These are phyloP conservation scores for Sesamia nonagrioides DNA, from an alignment of 1,140 invertebrate genomes.

Conservation along the genomic window DNA sequence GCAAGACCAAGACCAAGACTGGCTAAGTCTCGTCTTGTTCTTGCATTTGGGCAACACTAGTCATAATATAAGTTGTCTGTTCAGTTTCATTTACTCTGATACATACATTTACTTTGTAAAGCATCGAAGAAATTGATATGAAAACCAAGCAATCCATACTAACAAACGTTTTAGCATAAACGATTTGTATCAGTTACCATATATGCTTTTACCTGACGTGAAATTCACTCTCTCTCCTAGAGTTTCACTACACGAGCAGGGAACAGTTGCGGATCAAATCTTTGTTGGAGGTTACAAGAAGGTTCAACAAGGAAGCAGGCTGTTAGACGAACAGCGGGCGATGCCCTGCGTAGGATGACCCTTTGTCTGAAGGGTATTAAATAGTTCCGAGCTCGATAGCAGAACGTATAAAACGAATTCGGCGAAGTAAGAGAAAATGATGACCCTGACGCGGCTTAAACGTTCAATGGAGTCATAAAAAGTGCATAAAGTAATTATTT, in stretches of 20 bases:
- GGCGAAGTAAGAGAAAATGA: neutral
- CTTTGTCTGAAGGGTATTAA: slow-evolving; percentile 61
- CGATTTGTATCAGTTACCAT: neutral
- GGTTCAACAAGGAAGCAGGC: slow-evolving; percentile 58
- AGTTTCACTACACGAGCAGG: slow-evolving; percentile 28
- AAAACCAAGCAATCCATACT: neutral
- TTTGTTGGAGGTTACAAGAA: slow-evolving; percentile 41
- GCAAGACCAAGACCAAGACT: no score
- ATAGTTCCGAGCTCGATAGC: slow-evolving; percentile 25
- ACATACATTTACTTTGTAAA: neutral
- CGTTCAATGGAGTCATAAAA: neutral
- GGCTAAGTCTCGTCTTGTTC: no score
- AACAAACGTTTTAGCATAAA: neutral
- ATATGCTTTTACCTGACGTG: neutral
- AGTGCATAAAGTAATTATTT: neutral
- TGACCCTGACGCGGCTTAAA: neutral
- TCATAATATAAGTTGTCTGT: no score
- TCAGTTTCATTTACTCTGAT: neutral
- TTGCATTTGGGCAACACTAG: no score
- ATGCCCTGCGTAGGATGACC: slow-evolving; percentile 69
- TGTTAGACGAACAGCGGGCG: slow-evolving; percentile 56
- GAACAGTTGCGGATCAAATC: slow-evolving; percentile 22
- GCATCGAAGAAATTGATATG: neutral
- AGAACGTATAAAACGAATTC: slow-evolving; percentile 25
- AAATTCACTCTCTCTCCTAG: slow-evolving; percentile 11